Conservation (phyloP, 2,888 invertebrate species). For the Synanthedon myopaeformis region DNA sequence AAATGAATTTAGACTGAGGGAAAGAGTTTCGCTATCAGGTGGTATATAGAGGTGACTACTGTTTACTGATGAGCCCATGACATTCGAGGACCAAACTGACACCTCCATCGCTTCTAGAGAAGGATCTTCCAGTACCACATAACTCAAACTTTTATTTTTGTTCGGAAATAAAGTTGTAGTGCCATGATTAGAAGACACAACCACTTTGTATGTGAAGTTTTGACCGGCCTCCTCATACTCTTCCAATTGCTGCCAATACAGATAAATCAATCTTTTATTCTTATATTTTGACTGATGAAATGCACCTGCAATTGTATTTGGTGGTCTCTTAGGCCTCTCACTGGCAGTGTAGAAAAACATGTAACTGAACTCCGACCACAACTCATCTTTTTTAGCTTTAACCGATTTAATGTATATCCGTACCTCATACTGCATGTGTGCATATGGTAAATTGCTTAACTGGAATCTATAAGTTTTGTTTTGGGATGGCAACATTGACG, state of each 20-base stretch:
- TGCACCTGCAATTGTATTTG: conserved; percentile 78
- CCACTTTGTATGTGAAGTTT: conserved; percentile 78
- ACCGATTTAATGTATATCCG: conserved; percentile 75
- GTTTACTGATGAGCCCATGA: conserved; percentile 67
- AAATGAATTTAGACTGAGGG: conserved; percentile 67
- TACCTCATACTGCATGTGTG: conserved; percentile 78
- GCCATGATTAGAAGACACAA: conserved; percentile 27
- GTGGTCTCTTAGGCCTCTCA: conserved; percentile 74
- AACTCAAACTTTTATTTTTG: conserved; percentile 69
- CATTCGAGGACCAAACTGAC: conserved; percentile 73
- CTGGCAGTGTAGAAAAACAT: conserved; percentile 72
- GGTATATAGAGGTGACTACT: conserved; percentile 74
- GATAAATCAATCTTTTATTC: conserved; percentile 71
- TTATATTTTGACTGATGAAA: conserved; percentile 74
- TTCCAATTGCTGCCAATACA: conserved; percentile 85
- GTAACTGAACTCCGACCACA: conserved; percentile 79
- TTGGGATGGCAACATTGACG: conserved; percentile 32
- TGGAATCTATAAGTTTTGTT: conserved; percentile 47
- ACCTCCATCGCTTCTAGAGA: conserved; percentile 53
- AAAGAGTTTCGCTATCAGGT: conserved; percentile 47
- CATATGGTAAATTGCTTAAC: conserved; percentile 71
- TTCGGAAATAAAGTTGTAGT: conserved; percentile 47
- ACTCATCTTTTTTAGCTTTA: conserved; percentile 61
- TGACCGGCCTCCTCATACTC: conserved; percentile 78
- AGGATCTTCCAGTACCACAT: conserved; percentile 70